Evolutionary conservation across 2,797 vertebrate genomes (phyloP).

Genomic region (Aulostomus chinensis): DNA sequence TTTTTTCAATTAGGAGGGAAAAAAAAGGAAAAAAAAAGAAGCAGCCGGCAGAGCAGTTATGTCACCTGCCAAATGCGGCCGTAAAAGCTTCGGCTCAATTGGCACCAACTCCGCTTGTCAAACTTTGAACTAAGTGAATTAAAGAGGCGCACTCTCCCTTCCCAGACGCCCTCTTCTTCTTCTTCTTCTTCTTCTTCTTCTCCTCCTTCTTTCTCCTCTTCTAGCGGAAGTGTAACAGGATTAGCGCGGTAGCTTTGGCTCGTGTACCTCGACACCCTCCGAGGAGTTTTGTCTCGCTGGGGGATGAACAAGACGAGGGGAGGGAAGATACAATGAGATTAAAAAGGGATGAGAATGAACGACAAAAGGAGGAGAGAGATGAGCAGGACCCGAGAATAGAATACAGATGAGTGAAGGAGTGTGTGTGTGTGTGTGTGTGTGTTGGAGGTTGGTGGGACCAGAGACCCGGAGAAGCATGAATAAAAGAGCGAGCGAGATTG

Average conservation of each 20-base stretch:
- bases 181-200: slow-evolving; percentile 22
- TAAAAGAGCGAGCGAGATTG: slow-evolving; percentile 69
- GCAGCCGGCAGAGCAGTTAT: slow-evolving; percentile 29
- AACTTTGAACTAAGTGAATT: slow-evolving; percentile 50
- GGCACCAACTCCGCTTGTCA: slow-evolving; percentile 24
- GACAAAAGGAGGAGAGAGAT: slow-evolving; percentile 64
- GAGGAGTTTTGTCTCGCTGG: slow-evolving; percentile 41
- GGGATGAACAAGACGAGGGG: slow-evolving; percentile 39
- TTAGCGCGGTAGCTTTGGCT: slow-evolving; percentile 46
- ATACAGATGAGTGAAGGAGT: slow-evolving; percentile 53
- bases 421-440: not conserved
- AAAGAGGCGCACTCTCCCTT: slow-evolving; percentile 25
- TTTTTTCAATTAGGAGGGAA: no score
- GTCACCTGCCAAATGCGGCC: slow-evolving; percentile 28
- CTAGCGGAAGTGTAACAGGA: slow-evolving; percentile 52
- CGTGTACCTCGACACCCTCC: slow-evolving; percentile 41
- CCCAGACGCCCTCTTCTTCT: slow-evolving; percentile 2
- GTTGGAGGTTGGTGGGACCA: not conserved
- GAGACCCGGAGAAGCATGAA: slow-evolving; percentile 61
- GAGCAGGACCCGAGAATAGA: slow-evolving; percentile 65
- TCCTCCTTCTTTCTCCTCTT: slow-evolving; percentile 6
- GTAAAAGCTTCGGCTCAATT: slow-evolving; percentile 41
- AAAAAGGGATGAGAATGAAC: slow-evolving; percentile 44
- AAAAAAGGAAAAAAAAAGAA: no score
- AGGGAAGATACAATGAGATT: slow-evolving; percentile 62